Evolutionary conservation across 1,140 invertebrate genomes (phyloP), one percentile per base, ranked within the genome.

Genomic region (Atta cephalotes): DNA sequence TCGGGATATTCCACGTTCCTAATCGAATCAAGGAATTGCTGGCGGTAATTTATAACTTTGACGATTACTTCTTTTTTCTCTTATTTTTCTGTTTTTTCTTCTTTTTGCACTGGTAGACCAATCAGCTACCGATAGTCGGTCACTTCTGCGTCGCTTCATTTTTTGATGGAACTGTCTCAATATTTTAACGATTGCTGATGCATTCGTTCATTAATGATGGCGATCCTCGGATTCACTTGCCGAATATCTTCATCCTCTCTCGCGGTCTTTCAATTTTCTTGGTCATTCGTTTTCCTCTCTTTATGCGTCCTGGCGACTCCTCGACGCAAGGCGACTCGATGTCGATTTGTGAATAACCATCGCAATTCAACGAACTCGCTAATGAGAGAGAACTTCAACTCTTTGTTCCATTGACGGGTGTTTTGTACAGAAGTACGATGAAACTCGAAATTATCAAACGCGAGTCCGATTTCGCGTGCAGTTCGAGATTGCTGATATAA

Each of bases 11-110:
- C 60, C 81, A 74, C 56, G 81, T 72, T 77, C 28, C 39, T 82
- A 74, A 87, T 87, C 51, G 86, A 87, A 87, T 87, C 80, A 85
- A 56, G 86, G 81, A 87, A 70, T 85, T 51, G 81, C 66, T 16
- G 66, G 56, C 70, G 31, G 86, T 85, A 85, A 87, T 85, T 85
- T 78, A 79, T 74, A 21, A 86, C 68, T 86, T 86, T 3, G 82
- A 68, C 31, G 72, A 63, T 63, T 62, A 68, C n/a, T 9, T 51
- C 7, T 21, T 58, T 58, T n/a, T 58, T 35, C 18, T 35, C 18
- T 49, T 1, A 6, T n/a, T 49, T 35, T 45, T 16, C 0, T 31
- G 3, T 25, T 25, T 63, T 56, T 28, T 35, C 72, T 51, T 84
- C 18, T 31, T 60, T 81, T 71, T 70, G 45, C 14, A 63, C 39